Conservation (phyloP, 2,797 vertebrate genomes). For the Neosalanx taihuensis region DNA sequence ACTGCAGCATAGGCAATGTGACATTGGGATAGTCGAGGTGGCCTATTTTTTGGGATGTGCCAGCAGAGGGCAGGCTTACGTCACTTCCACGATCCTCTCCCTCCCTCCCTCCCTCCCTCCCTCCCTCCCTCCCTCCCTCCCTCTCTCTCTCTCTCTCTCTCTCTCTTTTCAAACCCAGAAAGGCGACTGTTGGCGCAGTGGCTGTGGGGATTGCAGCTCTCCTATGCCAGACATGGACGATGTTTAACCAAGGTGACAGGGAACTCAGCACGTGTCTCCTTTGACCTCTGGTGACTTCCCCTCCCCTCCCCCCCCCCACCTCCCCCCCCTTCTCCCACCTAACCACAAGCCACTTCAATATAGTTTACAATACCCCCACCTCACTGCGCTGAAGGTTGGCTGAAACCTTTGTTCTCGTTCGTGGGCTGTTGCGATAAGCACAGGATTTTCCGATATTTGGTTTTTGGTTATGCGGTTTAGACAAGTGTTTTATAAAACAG, state of each 20-base stretch:
- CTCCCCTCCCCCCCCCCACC: neutral
- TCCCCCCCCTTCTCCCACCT: neutral
- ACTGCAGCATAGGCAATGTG: too few relatives aligned
- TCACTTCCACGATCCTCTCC: conserved; percentile 10
- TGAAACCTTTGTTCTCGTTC: neutral
- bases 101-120: neutral
- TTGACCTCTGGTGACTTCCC: conserved; percentile 12
- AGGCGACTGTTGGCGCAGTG: conserved; percentile 38
- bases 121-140: conserved; percentile 20
- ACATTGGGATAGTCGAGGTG: neutral
- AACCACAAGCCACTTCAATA: neutral
- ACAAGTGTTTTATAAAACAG: too few relatives aligned
- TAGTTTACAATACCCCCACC: neutral
- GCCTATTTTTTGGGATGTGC: neutral
- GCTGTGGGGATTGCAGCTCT: conserved; percentile 11
- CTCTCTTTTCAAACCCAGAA: neutral
- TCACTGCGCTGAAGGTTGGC: neutral
- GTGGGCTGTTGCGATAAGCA: too few relatives aligned
- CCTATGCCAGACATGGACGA: neutral
- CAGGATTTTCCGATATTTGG: too few relatives aligned
- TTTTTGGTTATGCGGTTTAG: too few relatives aligned
- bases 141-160: conserved; percentile 20
- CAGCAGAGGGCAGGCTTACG: conserved; percentile 53
- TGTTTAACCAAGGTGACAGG: conserved; percentile 18
- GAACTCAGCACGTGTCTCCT: conserved; percentile 19